These are phyloP conservation scores for Nannoperca obscura DNA, from an alignment of 2,797 vertebrate genomes.

Conservation along the genomic window DNA sequence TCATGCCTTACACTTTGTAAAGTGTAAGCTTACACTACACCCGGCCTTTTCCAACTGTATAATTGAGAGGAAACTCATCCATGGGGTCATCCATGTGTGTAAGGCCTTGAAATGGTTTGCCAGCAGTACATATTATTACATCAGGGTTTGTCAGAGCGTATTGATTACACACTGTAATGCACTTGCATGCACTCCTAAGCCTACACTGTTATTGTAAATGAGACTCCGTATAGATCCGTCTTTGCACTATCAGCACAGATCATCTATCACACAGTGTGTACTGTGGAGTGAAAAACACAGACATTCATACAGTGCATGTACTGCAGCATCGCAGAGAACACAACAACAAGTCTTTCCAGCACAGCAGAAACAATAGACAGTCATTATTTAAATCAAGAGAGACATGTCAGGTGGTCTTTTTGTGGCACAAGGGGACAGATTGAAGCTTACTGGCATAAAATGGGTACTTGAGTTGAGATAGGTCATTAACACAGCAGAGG, in stretches of 20 bases:
- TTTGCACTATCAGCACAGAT: slow-evolving; percentile 68
- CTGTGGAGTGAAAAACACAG: slow-evolving; percentile 34
- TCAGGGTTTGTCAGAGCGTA: slow-evolving; percentile 75
- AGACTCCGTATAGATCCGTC: slow-evolving; percentile 73
- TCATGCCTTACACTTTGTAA: slow-evolving; percentile 14
- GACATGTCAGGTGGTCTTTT: slow-evolving; percentile 29
- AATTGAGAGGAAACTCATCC: slow-evolving; percentile 75
- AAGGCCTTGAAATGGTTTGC: slow-evolving; percentile 67
- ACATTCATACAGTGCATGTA: slow-evolving; percentile 9
- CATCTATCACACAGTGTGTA: slow-evolving; percentile 67
- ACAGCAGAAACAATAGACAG: slow-evolving; percentile 24
- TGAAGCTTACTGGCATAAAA: slow-evolving; percentile 14
- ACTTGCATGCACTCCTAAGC: slow-evolving; percentile 71
- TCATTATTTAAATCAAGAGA: slow-evolving; percentile 25
- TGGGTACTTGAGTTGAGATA: slow-evolving; percentile 26
- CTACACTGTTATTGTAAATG: slow-evolving; percentile 77
- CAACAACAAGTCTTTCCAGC: slow-evolving; percentile 16
- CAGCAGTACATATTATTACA: slow-evolving; percentile 80
- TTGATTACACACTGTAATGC: slow-evolving; percentile 81
- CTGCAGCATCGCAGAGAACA: slow-evolving; percentile 27
- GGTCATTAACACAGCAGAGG: slow-evolving; percentile 46
- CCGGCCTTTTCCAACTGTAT: slow-evolving; percentile 37
- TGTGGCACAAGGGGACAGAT: slow-evolving; percentile 19
- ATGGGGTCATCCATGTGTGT: slow-evolving; percentile 68
- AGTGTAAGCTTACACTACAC: slow-evolving; percentile 22